Conservation (phyloP, 1,140 invertebrate genomes). For the Cydia amplana region DNA sequence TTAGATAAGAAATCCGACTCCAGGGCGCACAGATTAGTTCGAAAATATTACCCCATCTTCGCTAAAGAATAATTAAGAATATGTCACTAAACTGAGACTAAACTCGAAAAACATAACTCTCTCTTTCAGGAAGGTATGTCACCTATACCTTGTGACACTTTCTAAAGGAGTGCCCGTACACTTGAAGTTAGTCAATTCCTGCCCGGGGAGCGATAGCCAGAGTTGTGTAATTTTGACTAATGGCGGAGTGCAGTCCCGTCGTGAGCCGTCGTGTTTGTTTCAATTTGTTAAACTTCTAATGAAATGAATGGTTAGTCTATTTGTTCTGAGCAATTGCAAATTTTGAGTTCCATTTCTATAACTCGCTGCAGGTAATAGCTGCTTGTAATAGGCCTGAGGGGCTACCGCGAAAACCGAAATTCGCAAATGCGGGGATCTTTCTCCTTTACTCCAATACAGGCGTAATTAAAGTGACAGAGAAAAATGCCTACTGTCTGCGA, state of each 20-base stretch:
- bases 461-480: too few relatives aligned
- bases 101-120: too few relatives aligned
- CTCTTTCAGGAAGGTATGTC: neutral
- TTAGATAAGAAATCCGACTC: too few relatives aligned
- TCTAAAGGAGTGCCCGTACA: conserved; percentile 48
- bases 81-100: too few relatives aligned
- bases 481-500: too few relatives aligned
- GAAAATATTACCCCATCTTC: too few relatives aligned
- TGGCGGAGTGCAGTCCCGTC: conserved; percentile 42
- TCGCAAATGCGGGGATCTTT: too few relatives aligned
- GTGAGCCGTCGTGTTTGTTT: conserved; percentile 15
- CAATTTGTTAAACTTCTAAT: conserved; percentile 4
- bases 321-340: neutral
- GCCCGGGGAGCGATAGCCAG: conserved; percentile 63
- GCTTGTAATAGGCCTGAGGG: too few relatives aligned
- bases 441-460: too few relatives aligned
- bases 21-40: too few relatives aligned
- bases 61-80: too few relatives aligned
- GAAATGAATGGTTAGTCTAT: neutral
- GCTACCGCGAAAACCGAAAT: too few relatives aligned
- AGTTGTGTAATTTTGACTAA: conserved; percentile 73
- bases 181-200: conserved; percentile 67
- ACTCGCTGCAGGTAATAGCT: neutral
- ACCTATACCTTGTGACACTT: conserved; percentile 30
- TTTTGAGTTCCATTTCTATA: neutral